Percentiles rank a stretch among this genome's conserved stretches.
Evolutionary conservation across 2,797 vertebrate species (phyloP).

Genomic region (Bryconaethiops microstoma): DNA sequence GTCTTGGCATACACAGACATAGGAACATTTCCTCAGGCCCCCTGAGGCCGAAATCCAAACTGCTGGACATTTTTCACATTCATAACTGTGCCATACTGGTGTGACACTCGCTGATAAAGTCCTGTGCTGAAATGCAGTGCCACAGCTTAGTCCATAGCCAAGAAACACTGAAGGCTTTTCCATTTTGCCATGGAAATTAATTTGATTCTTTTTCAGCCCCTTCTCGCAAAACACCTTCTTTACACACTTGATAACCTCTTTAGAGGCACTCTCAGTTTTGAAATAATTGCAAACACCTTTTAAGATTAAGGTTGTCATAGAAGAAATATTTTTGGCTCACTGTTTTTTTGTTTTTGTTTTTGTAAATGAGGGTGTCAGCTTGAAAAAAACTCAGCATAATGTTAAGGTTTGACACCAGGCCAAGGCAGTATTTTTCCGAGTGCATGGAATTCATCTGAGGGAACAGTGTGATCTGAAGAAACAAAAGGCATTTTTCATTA

Average conservation of each 20-base stretch:
- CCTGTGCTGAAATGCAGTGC: neutral
- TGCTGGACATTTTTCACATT: neutral
- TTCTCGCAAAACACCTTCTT: neutral
- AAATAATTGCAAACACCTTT: no score
- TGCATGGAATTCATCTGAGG: neutral
- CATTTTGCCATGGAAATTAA: neutral
- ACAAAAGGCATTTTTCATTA: neutral
- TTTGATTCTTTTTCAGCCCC: no score
- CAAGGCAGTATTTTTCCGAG: no score
- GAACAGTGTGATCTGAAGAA: neutral
- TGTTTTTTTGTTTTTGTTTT: no score
- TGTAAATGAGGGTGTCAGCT: no score
- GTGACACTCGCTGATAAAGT: neutral
- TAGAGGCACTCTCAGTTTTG: neutral
- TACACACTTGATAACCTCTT: neutral
- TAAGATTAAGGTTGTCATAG: no score
- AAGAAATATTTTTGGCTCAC: no score
- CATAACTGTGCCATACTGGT: neutral
- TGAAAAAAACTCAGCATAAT: no score
- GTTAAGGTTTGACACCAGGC: no score
- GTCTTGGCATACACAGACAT: neutral
- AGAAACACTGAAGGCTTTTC: neutral
- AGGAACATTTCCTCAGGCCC: neutral
- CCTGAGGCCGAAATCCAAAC: neutral
- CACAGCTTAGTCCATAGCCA: neutral